Percentiles rank a stretch among this genome's conserved stretches.
These are phyloP conservation scores for Ptiloglossa arizonensis DNA, from an alignment of 1,140 invertebrate species.

Conservation along the genomic window DNA sequence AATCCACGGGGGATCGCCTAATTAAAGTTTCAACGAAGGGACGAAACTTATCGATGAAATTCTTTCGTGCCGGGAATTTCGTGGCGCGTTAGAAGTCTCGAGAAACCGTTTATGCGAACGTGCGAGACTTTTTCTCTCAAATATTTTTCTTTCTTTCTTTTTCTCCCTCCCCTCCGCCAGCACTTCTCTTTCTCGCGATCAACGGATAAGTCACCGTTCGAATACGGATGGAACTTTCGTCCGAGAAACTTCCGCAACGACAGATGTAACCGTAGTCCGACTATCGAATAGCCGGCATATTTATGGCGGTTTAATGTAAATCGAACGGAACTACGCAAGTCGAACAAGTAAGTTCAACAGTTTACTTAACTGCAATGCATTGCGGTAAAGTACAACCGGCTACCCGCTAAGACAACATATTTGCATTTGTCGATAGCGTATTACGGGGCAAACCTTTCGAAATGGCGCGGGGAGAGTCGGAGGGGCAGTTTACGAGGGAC, in stretches of 20 bases:
- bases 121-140: too few relatives aligned
- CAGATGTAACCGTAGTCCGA: slow-evolving; percentile 30
- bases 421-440: slow-evolving; percentile 29
- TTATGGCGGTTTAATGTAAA: slow-evolving; percentile 43
- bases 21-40: slow-evolving; percentile 9
- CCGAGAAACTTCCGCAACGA: slow-evolving; percentile 14
- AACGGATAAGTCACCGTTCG: slow-evolving; percentile 44
- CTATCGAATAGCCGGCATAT: slow-evolving; percentile 34
- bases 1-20: not conserved
- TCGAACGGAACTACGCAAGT: slow-evolving; percentile 16
- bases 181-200: slow-evolving; percentile 31
- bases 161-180: too few relatives aligned
- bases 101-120: slow-evolving; percentile 17
- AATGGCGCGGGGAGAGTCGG: too few relatives aligned
- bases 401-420: slow-evolving; percentile 31
- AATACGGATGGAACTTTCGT: slow-evolving; percentile 34
- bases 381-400: slow-evolving; percentile 6
- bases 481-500: not conserved
- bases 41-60: not conserved
- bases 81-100: not conserved
- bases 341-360: slow-evolving; percentile 21
- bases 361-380: slow-evolving; percentile 21
- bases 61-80: not conserved
- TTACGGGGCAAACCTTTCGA: not conserved
- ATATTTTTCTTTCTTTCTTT: too few relatives aligned